These are phyloP conservation scores for Hydrophis major DNA, from an alignment of 2,797 vertebrate genomes.

Conservation along the genomic window DNA sequence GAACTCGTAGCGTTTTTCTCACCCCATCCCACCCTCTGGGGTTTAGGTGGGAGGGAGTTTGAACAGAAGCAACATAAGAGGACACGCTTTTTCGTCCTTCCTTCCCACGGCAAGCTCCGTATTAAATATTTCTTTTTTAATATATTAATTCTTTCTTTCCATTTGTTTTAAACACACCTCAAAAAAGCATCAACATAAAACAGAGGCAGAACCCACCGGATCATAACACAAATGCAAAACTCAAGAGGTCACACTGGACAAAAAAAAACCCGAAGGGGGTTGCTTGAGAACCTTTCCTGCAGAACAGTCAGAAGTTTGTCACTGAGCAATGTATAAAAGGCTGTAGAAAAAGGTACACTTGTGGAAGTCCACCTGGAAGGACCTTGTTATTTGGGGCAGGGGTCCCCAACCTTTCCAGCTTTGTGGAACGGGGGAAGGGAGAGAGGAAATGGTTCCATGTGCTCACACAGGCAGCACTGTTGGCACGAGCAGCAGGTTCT, in stretches of 20 bases:
- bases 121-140: constrained; percentile 75
- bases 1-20: neutral
- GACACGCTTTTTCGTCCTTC: neutral
- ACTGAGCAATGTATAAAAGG: neutral
- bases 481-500: neutral
- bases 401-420: neutral
- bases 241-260: constrained; percentile 6
- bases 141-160: constrained; percentile 74
- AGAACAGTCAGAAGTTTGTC: neutral
- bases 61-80: constrained; percentile 35
- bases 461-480: neutral
- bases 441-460: neutral
- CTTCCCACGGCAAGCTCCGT: constrained; percentile 36
- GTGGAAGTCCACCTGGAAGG: neutral
- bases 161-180: constrained; percentile 60
- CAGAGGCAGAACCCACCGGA: constrained; percentile 41
- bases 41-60: neutral
- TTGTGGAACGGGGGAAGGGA: no score
- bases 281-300: neutral
- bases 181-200: constrained; percentile 61
- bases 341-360: constrained; percentile 28
- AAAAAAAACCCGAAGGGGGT: neutral
- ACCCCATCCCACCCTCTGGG: neutral
- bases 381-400: neutral
- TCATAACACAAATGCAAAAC: constrained; percentile 35